These are phyloP conservation scores for Drosophila siamana DNA, from an alignment of 2,888 invertebrate species.

Conservation along the genomic window DNA sequence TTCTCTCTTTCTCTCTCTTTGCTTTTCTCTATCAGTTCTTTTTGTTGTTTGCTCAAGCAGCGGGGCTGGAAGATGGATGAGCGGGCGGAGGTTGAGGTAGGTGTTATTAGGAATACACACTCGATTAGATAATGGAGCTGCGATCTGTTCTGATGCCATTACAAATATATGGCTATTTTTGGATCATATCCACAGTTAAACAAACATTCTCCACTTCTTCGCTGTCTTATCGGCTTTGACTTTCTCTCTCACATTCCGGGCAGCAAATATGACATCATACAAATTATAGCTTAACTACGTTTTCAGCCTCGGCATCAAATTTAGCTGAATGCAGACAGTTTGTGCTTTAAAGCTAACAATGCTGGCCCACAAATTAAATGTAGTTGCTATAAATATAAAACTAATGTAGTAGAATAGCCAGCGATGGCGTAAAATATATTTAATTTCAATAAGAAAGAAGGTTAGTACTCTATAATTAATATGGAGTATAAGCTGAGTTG, in stretches of 20 bases:
- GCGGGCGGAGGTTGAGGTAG: background rate
- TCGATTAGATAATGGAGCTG: conserved; percentile 47
- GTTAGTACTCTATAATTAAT: too few species aligned
- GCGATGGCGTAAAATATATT: too few species aligned
- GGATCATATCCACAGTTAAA: conserved; percentile 3
- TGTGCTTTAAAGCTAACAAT: too few species aligned
- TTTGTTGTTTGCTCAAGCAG: conserved; percentile 17
- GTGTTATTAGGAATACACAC: conserved; percentile 20
- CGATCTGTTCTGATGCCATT: conserved; percentile 1
- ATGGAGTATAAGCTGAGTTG: too few species aligned
- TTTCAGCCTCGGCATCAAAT: too few species aligned
- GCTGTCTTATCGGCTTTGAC: background rate
- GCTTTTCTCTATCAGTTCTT: background rate
- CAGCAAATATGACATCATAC: background rate
- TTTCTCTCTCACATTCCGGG: background rate
- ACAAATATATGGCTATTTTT: conserved; percentile 16
- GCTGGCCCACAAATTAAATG: too few species aligned
- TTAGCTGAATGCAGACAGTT: too few species aligned
- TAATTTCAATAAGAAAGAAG: too few species aligned
- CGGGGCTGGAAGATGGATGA: background rate
- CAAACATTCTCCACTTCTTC: background rate
- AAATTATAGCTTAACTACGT: too few species aligned
- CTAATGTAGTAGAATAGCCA: too few species aligned
- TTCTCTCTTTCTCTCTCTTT: conserved; percentile 3
- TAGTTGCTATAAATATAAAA: too few species aligned